Evolutionary conservation across 1,140 invertebrate species (phyloP), one percentile per base, ranked within the genome.

Genomic region (Cylas formicarius): DNA sequence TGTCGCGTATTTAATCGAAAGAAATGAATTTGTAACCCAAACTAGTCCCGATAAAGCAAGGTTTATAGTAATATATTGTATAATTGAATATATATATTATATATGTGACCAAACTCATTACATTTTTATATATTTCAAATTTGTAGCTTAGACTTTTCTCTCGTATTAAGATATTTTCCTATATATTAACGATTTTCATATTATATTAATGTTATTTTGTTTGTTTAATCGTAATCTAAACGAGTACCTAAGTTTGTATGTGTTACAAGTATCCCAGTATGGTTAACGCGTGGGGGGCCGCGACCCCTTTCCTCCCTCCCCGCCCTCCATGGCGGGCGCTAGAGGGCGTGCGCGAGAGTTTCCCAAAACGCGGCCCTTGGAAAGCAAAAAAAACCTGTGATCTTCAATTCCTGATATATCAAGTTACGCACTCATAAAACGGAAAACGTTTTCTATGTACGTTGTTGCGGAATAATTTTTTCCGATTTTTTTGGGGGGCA

Each of bases 391-490:
- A 53, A 60, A 63, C 63, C 63, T 65, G 63, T 65, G 63, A 65
- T 65, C 63, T 64, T 56, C 52, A 58, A 61, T 65, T 63, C 60
- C 61, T 62, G 58, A 57, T 61, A 57, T 55, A 60, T 57, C 56
- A 57, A 58, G 52, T 44, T 53, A 60, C 57, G n/a, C n/a, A 61
- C 58, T 59, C 56, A 61, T 50, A 59, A 61, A 57, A 52, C 53
- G 58, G 53, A 56, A n/a, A n/a, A n/a, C n/a, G n/a, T n/a, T 55
- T 55, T 51, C 42, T 54, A 51, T 51, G 50, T 55, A 59, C 53
- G 46, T 33, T 43, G 46, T 48, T 48, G 43, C 36, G 18, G 42
- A 48, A 48, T 22, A 40, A 34, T 35, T 37, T 9, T 4, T 22
- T 7, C 14, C 18, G 34, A 35, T 34, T 47, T 42, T 43, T 49